Evolutionary conservation across 1,140 invertebrate genomes (phyloP).

Genomic region (Caenorhabditis elegans): WBcel235 BX284605.5:16896501-16897000

Average conservation of each 20-base stretch:
- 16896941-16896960: not conserved
- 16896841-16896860: not conserved
- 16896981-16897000: not conserved
- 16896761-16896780: not conserved
- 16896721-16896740: not conserved
- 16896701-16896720: not conserved
- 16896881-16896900: too few species aligned
- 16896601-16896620: not conserved
- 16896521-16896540: not conserved
- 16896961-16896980: conserved; percentile 24
- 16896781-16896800: not conserved
- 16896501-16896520: not conserved
- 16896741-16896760: not conserved
- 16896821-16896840: not conserved
- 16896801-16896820: not conserved
- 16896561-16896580: not conserved
- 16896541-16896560: not conserved
- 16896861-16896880: too few species aligned
- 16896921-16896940: not conserved
- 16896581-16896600: not conserved
- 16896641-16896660: not conserved
- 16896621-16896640: not conserved
- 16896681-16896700: too few species aligned
- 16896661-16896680: not conserved
- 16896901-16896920: too few species aligned